Evolutionary conservation across 1,140 invertebrate genomes (phyloP), one percentile per base, ranked within the genome.

Genomic region (Zaprionus capensis): DNA sequence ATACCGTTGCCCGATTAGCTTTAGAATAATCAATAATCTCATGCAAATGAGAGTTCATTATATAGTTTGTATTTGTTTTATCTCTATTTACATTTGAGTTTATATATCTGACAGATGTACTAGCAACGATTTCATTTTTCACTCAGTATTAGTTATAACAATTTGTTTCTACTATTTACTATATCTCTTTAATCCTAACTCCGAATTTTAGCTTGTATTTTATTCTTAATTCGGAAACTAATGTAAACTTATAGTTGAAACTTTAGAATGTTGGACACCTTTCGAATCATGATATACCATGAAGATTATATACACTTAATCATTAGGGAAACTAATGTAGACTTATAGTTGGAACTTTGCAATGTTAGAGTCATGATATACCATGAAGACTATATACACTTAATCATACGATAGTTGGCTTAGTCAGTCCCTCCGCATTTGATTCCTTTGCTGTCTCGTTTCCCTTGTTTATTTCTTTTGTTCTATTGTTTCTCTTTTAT

Each of bases 401-500:
- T 34, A 34, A 34, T 34, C 31, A 3, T 9, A 4, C 31, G 41
- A n/a, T n/a, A 44, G 41, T 44, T 44, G 38, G n/a, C 15, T n/a
- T 6, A 46, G 1, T 44, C 36, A 38, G 38, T 44, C n/a, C 26
- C 26, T 34, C 31, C 14, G 38, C 14, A 14, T 11, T 3, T 24
- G 34, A n/a, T n/a, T 38, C 20, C 36, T 9, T 20, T 59, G 46
- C 31, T 51, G 31, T 67, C 20, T 61, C 53, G 49, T 61, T 58
- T 53, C 20, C 51, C 20, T 46, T 58, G 65, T 46, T 64, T 64
- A 49, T 81, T 62, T 79, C 71, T 74, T 59, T 71, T 26, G 49
- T 66, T 55, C 31, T 34, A 34, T 82, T 70, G 38, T 71, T 77
- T 82, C 36, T 82, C 41, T 80, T 87, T 73, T 86, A 71, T 75